Evolutionary conservation across 2,888 invertebrate genomes (phyloP).

Genomic region (Drosophila prolongata): DNA sequence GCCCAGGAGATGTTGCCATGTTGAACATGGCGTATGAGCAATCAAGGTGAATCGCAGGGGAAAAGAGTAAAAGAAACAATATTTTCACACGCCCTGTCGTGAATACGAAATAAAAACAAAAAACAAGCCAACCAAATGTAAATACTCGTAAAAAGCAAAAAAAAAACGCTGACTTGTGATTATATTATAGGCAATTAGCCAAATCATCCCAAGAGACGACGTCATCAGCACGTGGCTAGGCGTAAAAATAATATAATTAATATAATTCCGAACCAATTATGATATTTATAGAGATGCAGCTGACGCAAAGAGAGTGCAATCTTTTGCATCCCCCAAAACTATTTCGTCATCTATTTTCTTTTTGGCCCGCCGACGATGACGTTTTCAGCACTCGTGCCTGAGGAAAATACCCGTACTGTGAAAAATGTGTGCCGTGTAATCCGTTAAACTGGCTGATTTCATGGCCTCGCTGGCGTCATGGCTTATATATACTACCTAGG

Average conservation of each 20-base stretch:
- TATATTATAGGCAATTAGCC: conserved; percentile 46
- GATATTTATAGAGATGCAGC: conserved; percentile 27
- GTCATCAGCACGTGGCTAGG: conserved; percentile 71
- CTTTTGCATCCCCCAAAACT: conserved; percentile 11
- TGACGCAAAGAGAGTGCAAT: conserved; percentile 36
- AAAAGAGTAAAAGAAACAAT: conserved; percentile 28
- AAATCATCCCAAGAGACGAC: conserved; percentile 46
- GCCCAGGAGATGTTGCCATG: conserved; percentile 47
- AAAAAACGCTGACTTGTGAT: conserved; percentile 62
- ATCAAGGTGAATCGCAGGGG: conserved; percentile 29
- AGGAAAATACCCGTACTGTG: conserved; percentile 27
- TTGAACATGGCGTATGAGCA: conserved; percentile 48
- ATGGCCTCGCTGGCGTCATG: conserved; percentile 69
- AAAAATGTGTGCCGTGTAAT: conserved; percentile 41
- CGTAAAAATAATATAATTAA: conserved; percentile 10
- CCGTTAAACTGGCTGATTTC: conserved; percentile 60
- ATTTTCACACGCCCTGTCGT: conserved; percentile 57
- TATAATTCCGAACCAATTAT: conserved; percentile 30
- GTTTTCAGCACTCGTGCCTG: conserved; percentile 38
- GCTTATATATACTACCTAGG: conserved; percentile 17
- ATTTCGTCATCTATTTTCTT: conserved; percentile 33
- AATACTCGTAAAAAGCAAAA: conserved; percentile 5
- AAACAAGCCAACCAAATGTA: conserved; percentile 14
- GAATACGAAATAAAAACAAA: conserved; percentile 32
- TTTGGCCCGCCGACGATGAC: conserved; percentile 20